Evolutionary conservation across 2,797 vertebrate genomes (phyloP).

Genomic region (Chaenodraco wilsoni): DNA sequence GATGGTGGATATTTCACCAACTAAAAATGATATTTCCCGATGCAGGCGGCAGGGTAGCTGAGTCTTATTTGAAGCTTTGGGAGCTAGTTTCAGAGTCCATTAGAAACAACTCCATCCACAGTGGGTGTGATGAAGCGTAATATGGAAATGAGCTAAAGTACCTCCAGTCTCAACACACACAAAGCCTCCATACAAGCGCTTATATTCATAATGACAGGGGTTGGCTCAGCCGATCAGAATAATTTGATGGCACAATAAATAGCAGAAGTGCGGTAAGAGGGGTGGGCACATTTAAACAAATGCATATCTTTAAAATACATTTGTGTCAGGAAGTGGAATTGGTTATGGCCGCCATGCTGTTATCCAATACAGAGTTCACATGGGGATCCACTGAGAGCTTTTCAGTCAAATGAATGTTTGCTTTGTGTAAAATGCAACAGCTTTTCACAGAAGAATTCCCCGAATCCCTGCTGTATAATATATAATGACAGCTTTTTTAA

Average conservation of each 20-base stretch:
- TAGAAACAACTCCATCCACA: slow-evolving; percentile 44
- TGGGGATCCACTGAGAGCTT: slow-evolving; percentile 47
- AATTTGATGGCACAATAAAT: slow-evolving; percentile 47
- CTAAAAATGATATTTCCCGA: slow-evolving; percentile 35
- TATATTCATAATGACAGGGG: slow-evolving; percentile 20
- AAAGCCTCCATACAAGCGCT: background rate
- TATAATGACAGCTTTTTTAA: slow-evolving; percentile 31
- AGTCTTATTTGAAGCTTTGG: slow-evolving; percentile 47
- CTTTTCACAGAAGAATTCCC: slow-evolving; percentile 55
- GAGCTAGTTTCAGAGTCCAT: slow-evolving; percentile 50
- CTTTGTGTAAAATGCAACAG: slow-evolving; percentile 49
- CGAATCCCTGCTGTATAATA: slow-evolving; percentile 32
- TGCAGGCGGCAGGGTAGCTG: slow-evolving; percentile 8
- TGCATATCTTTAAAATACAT: slow-evolving; percentile 56
- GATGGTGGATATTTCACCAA: slow-evolving; percentile 21
- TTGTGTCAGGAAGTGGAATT: slow-evolving; percentile 48
- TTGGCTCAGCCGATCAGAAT: slow-evolving; percentile 32
- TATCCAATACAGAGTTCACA: slow-evolving; percentile 48
- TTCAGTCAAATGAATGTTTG: slow-evolving; percentile 54
- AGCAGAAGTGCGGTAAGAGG: slow-evolving; percentile 43
- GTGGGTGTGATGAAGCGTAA: slow-evolving; percentile 30
- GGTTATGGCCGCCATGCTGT: slow-evolving; percentile 51
- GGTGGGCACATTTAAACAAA: slow-evolving; percentile 49
- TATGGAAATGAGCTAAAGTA: slow-evolving; percentile 23
- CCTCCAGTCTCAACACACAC: slow-evolving; percentile 9